These are phyloP conservation scores for Silvanus unidentatus DNA, from an alignment of 2,888 invertebrate genomes.

Conservation along the genomic window DNA sequence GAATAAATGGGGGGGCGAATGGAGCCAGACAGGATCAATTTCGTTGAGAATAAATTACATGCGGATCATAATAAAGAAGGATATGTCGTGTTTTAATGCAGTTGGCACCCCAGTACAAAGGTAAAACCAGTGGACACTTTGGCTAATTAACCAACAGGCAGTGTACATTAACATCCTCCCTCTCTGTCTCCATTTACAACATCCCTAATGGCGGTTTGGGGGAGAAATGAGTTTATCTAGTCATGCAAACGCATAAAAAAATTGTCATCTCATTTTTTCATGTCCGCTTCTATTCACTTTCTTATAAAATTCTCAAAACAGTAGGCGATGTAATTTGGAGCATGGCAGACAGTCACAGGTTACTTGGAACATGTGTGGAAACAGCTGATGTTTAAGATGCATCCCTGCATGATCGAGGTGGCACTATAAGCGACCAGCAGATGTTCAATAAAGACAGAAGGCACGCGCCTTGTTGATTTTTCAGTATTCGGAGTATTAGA, in stretches of 20 bases:
- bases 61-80: too few relatives aligned
- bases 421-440: conserved; percentile 35
- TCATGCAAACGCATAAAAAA: conserved; percentile 2
- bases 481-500: too few relatives aligned
- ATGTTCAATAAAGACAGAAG: conserved; percentile 43
- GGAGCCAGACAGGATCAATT: too few relatives aligned
- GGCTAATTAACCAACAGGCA: conserved; percentile 5
- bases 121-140: conserved; percentile 4
- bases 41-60: too few relatives aligned
- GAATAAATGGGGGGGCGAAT: too few relatives aligned
- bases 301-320: not conserved
- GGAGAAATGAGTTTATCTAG: conserved; percentile 1
- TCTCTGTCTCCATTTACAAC: not conserved
- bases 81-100: conserved; percentile 1
- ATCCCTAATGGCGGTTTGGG: not conserved
- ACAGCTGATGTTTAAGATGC: conserved; percentile 42
- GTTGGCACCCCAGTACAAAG: conserved; percentile 3
- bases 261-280: conserved; percentile 2
- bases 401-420: conserved; percentile 36
- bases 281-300: not conserved
- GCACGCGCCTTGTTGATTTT: conserved; percentile 36
- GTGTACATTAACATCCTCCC: conserved; percentile 1
- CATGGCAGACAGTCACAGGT: too few relatives aligned
- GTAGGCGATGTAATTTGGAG: not conserved
- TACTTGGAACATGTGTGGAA: conserved; percentile 24